These are phyloP conservation scores for Platorchestia sp. DNA, from an alignment of 1,140 invertebrate genomes.

Conservation along the genomic window DNA sequence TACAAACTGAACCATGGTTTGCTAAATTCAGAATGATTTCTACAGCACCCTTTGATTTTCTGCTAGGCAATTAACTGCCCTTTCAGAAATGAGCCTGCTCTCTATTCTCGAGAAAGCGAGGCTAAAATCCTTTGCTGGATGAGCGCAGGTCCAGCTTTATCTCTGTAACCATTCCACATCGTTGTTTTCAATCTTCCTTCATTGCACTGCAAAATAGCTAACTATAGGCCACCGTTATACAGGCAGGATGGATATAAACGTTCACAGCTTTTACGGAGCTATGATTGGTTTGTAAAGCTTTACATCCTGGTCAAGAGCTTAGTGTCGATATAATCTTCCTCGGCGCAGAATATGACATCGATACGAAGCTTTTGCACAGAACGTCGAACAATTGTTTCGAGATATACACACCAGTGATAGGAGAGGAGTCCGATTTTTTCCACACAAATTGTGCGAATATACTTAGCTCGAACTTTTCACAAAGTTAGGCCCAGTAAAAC, in stretches of 20 bases:
- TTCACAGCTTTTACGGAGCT: no score
- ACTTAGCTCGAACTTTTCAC: background rate
- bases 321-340: no score
- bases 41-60: background rate
- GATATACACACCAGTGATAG: background rate
- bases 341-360: no score
- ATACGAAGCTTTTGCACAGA: no score
- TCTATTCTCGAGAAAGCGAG: background rate
- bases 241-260: no score
- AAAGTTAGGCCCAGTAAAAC: background rate
- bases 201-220: no score
- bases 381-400: no score
- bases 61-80: background rate
- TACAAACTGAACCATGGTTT: background rate
- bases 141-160: background rate
- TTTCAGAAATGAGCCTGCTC: background rate
- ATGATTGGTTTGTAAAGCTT: no score
- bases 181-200: no score
- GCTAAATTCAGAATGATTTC: background rate
- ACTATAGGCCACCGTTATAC: no score
- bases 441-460: background rate
- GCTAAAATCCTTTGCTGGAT: background rate
- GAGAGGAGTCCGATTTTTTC: background rate
- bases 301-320: no score
- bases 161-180: background rate